A percentile compares a stretch with the other conserved stretches of the same genome.
These are phyloP conservation scores for Papilio protenor DNA, from an alignment of 2,888 invertebrate genomes.

Conservation along the genomic window DNA sequence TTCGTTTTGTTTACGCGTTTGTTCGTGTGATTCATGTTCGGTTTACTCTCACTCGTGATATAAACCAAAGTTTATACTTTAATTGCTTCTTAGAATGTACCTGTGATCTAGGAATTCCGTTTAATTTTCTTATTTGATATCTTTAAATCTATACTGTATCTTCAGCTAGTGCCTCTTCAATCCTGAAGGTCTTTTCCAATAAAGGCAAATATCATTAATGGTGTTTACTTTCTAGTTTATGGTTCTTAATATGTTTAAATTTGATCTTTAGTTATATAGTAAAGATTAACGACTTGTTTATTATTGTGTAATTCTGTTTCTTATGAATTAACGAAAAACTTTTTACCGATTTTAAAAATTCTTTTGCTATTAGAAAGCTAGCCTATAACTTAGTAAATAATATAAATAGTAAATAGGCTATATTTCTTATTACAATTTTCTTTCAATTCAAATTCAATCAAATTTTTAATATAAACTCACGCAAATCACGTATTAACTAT, in stretches of 20 bases:
- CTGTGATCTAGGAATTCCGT: background rate
- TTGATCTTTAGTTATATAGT: too few species aligned
- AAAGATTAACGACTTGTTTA: too few species aligned
- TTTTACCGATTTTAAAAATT: too few species aligned
- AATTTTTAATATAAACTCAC: background rate
- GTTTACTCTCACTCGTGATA: slow-evolving; percentile 58
- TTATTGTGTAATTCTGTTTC: too few species aligned
- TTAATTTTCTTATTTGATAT: background rate
- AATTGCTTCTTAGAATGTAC: slow-evolving; percentile 27
- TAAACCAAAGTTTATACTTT: slow-evolving; percentile 50
- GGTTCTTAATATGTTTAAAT: background rate
- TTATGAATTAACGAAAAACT: too few species aligned
- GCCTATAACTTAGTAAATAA: too few species aligned
- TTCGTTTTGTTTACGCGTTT: slow-evolving; percentile 71
- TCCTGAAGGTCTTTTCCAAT: background rate
- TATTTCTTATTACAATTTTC: too few species aligned
- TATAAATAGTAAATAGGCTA: too few species aligned
- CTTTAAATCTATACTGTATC: background rate
- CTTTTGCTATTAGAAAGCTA: too few species aligned
- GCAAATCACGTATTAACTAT: background rate
- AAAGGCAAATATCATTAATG: too few species aligned
- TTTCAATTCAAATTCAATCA: too few species aligned
- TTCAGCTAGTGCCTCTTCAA: background rate
- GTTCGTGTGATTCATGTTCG: slow-evolving; percentile 68
- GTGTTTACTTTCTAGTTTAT: too few species aligned